These are phyloP conservation scores for Holothuria scabra DNA, from an alignment of 53 echinoderm and acorn worm species.

Conservation along the genomic window DNA sequence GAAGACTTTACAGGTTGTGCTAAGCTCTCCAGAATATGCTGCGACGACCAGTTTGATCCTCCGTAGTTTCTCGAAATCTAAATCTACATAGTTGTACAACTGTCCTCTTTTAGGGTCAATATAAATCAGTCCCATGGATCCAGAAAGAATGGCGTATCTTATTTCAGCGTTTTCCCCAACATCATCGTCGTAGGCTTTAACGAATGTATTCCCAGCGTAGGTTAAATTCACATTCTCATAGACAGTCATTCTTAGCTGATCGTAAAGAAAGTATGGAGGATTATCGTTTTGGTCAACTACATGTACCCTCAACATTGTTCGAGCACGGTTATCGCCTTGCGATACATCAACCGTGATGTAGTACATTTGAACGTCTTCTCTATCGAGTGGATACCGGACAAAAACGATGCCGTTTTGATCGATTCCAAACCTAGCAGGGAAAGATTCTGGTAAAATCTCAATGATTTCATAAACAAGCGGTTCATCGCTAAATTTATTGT, in stretches of 20 bases:
- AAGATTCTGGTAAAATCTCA: constrained; percentile 15
- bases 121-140: constrained; percentile 62
- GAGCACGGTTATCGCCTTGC: background rate
- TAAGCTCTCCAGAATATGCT: constrained; percentile 79
- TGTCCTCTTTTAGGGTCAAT: constrained; percentile 72
- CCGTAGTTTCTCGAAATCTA: constrained; percentile 82
- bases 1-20: constrained; percentile 71
- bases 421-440: constrained; percentile 26
- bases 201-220: constrained; percentile 55
- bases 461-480: background rate
- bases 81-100: constrained; percentile 63
- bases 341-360: constrained; percentile 1
- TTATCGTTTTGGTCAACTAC: constrained; percentile 85
- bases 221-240: constrained; percentile 79
- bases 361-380: constrained; percentile 30
- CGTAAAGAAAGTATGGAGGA: constrained; percentile 82
- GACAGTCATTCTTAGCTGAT: constrained; percentile 80
- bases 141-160: constrained; percentile 71
- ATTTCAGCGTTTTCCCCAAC: constrained; percentile 74
- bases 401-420: background rate
- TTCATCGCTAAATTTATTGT: background rate
- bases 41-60: constrained; percentile 77
- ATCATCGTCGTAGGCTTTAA: constrained; percentile 79
- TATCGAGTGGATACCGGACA: constrained; percentile 33
- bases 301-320: constrained; percentile 18